Evolutionary conservation across 2,113 vertebrate species (phyloP).

Genomic region (Crotalus helleri): DNA sequence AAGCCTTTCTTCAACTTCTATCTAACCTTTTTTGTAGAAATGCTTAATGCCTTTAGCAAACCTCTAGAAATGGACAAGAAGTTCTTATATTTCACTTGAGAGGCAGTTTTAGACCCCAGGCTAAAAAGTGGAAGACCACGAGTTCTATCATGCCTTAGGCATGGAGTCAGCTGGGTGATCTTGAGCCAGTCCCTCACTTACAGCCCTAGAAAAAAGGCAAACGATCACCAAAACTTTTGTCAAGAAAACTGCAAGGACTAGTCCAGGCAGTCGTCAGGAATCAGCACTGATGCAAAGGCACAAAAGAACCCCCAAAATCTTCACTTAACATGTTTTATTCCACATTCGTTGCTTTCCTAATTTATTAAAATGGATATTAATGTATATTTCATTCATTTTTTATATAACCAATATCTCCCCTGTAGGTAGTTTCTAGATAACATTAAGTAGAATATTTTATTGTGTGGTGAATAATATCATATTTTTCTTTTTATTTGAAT

Average conservation of each 20-base stretch:
- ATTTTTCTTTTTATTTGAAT: background rate
- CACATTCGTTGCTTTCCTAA: background rate
- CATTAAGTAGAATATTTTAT: background rate
- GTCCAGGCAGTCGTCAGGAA: background rate
- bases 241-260: background rate
- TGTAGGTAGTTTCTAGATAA: background rate
- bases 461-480: background rate
- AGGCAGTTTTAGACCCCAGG: background rate
- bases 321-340: background rate
- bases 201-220: background rate
- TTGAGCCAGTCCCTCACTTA: background rate
- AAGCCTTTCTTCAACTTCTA: background rate
- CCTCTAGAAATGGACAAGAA: background rate
- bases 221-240: background rate
- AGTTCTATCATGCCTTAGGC: background rate
- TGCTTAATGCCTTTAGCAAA: background rate
- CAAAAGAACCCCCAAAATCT: background rate
- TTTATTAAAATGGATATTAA: background rate
- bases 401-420: background rate
- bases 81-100: background rate
- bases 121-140: background rate
- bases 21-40: background rate
- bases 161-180: background rate
- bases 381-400: background rate
- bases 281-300: background rate